These are phyloP conservation scores for Allobates femoralis DNA, from an alignment of 2,797 vertebrate species.

Conservation along the genomic window DNA sequence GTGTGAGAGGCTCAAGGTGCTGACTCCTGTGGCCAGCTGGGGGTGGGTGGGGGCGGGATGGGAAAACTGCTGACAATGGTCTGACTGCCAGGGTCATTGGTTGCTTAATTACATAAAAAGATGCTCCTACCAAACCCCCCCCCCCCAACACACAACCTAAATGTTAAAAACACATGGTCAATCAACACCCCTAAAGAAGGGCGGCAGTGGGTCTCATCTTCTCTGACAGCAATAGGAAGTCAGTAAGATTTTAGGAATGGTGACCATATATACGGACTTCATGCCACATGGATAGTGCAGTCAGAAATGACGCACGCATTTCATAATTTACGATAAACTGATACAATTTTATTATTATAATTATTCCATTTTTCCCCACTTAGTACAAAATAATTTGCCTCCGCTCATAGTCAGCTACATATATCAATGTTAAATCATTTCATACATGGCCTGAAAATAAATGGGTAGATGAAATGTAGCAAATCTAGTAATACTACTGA, in stretches of 20 bases:
- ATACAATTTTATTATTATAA: too few relatives aligned
- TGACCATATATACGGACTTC: not conserved
- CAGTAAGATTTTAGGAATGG: not conserved
- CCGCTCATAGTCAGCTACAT: not conserved
- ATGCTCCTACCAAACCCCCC: not conserved
- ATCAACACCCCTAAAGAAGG: constrained; percentile 3
- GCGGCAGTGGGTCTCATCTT: too few relatives aligned
- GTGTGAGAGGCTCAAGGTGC: constrained; percentile 43
- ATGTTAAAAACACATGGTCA: constrained; percentile 23
- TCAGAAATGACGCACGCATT: too few relatives aligned
- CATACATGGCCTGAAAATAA: too few relatives aligned
- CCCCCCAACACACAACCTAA: too few relatives aligned
- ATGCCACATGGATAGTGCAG: too few relatives aligned
- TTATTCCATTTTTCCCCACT: too few relatives aligned
- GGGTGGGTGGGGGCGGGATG: constrained; percentile 21
- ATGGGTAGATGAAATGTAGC: too few relatives aligned
- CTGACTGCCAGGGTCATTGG: constrained; percentile 29
- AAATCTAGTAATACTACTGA: too few relatives aligned
- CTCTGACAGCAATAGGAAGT: not conserved
- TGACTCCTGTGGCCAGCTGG: constrained; percentile 24
- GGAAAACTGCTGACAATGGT: constrained; percentile 33
- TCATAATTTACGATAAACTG: too few relatives aligned
- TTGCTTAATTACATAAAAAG: constrained; percentile 31
- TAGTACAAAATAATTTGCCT: not conserved
- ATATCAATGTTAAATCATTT: not conserved